These are phyloP conservation scores for Drosophila equinoxialis DNA, from an alignment of 1,140 invertebrate species.

Conservation along the genomic window DNA sequence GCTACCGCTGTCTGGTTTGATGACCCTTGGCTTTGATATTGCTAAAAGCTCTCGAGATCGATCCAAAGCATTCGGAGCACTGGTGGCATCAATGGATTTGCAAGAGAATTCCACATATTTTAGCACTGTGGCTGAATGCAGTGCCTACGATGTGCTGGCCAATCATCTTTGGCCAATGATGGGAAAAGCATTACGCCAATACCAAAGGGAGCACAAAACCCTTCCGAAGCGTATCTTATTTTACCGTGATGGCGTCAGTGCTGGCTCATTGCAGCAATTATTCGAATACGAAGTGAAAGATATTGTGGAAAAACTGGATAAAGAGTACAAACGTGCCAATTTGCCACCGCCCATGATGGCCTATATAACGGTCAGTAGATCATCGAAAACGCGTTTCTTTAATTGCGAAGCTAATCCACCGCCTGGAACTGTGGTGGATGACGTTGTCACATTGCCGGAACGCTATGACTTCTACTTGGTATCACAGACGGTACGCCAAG, in stretches of 20 bases:
- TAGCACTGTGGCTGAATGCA: conserved; percentile 86
- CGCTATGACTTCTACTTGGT: conserved; percentile 93
- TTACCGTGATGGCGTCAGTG: conserved; percentile 93
- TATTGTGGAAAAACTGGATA: conserved; percentile 84
- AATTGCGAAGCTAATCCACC: conserved; percentile 84
- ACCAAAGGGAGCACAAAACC: conserved; percentile 71
- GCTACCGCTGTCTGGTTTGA: conserved; percentile 87
- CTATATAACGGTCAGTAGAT: conserved; percentile 90
- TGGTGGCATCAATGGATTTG: conserved; percentile 91
- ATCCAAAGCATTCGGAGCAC: conserved; percentile 87
- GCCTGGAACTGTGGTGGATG: conserved; percentile 94
- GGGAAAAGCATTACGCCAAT: conserved; percentile 85
- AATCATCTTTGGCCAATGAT: conserved; percentile 87
- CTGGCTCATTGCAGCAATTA: conserved; percentile 91
- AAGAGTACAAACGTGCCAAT: conserved; percentile 83
- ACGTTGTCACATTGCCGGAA: conserved; percentile 91
- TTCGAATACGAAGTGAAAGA: conserved; percentile 79
- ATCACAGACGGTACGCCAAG: conserved; percentile 90
- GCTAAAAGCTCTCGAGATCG: conserved; percentile 90
- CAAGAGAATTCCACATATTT: conserved; percentile 85
- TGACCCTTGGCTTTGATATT: conserved; percentile 95
- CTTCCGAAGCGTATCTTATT: conserved; percentile 87
- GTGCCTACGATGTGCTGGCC: conserved; percentile 88
- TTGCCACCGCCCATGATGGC: conserved; percentile 84
- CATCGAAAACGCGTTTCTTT: conserved; percentile 89